These are phyloP conservation scores for Cenopis cana DNA, from an alignment of 2,888 invertebrate genomes.

Conservation along the genomic window DNA sequence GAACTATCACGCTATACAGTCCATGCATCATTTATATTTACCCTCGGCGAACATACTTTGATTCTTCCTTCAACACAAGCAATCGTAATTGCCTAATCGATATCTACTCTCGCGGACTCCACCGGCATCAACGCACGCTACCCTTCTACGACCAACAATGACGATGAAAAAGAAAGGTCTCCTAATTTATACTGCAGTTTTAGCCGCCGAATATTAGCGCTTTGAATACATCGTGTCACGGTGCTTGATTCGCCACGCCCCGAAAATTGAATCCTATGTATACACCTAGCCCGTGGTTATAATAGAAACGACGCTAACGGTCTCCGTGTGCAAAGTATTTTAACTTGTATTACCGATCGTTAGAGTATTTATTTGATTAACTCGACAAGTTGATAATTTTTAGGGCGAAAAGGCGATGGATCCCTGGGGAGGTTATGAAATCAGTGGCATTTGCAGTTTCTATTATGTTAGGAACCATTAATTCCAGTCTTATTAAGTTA, in stretches of 20 bases:
- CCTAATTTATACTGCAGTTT: slow-evolving; percentile 79
- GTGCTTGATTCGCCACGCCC: slow-evolving; percentile 84
- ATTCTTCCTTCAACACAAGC: slow-evolving; percentile 76
- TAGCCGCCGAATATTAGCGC: slow-evolving; percentile 77
- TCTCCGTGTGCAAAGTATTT: slow-evolving; percentile 48
- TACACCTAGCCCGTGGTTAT: slow-evolving; percentile 72
- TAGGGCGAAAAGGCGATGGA: slow-evolving; percentile 80
- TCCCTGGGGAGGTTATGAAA: slow-evolving; percentile 86
- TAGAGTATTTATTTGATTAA: slow-evolving; percentile 56
- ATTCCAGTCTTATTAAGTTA: slow-evolving; percentile 82
- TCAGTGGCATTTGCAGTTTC: slow-evolving; percentile 89
- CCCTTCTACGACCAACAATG: slow-evolving; percentile 68
- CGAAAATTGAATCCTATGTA: slow-evolving; percentile 83
- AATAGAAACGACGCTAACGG: slow-evolving; percentile 62
- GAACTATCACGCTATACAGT: slow-evolving; percentile 86
- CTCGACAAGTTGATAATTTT: slow-evolving; percentile 59
- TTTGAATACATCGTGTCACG: slow-evolving; percentile 84
- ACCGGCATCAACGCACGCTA: slow-evolving; percentile 62
- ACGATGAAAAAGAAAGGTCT: slow-evolving; percentile 69
- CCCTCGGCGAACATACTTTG: slow-evolving; percentile 84
- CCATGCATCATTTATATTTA: slow-evolving; percentile 85
- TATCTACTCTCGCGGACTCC: slow-evolving; percentile 60
- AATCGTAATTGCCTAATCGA: slow-evolving; percentile 76
- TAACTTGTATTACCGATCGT: slow-evolving; percentile 51
- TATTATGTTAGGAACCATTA: slow-evolving; percentile 85